phyloP scores from a whole-genome alignment of 2,113 vertebrate genomes.

The Actenoides lindsayi region DNA sequence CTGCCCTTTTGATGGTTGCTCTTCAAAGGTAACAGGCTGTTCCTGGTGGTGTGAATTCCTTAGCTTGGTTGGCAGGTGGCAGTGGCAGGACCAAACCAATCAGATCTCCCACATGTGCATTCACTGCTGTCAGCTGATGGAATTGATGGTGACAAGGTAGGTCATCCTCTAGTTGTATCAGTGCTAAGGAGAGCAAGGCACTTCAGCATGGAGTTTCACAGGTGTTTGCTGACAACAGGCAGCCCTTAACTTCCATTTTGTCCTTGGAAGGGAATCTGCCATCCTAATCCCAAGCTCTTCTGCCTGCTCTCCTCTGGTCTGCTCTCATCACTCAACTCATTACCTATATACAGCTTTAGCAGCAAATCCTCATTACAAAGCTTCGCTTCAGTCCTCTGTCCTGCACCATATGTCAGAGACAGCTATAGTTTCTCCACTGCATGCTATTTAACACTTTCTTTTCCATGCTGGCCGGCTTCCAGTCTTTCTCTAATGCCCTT shows the following conservation, averaged over 20 bases:
- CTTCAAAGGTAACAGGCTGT: not conserved
- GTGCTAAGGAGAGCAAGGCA: not conserved
- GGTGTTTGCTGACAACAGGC: not conserved
- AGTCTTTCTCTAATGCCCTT: not conserved
- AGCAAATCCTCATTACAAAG: not conserved
- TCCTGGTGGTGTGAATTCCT: not conserved
- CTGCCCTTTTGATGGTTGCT: not conserved
- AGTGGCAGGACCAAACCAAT: not conserved
- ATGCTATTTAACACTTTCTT: not conserved
- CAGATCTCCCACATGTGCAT: not conserved
- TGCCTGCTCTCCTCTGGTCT: not conserved
- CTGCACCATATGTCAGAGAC: not conserved
- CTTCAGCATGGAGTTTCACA: not conserved
- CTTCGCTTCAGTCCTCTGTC: not conserved
- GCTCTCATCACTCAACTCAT: not conserved
- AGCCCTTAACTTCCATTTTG: not conserved
- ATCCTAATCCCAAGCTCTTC: not conserved
- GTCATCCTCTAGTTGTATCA: not conserved
- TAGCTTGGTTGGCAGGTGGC: not conserved
- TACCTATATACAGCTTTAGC: not conserved
- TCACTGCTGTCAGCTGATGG: not conserved
- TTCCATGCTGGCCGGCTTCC: not conserved
- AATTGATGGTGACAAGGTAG: not conserved
- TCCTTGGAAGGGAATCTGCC: not conserved
- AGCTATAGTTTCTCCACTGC: not conserved